Conservation (phyloP, 2,797 vertebrate genomes). For the Spinus olivaceus region DNA sequence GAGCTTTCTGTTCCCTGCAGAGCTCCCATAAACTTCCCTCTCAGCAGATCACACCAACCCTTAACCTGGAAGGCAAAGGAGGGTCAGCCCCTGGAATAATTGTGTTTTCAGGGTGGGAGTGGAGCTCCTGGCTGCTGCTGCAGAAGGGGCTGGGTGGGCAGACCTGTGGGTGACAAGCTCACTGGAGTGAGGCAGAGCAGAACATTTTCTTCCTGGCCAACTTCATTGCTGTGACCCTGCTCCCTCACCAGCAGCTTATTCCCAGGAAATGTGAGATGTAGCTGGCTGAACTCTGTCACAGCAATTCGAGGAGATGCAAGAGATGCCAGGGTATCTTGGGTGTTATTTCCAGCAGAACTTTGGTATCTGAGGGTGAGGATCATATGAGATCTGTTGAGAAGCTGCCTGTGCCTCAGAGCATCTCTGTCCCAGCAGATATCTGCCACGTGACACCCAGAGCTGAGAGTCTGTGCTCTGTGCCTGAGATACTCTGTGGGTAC, state of each 20-base stretch:
- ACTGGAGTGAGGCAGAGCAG: neutral
- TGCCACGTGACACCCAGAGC: neutral
- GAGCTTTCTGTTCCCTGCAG: neutral
- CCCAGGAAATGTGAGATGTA: neutral
- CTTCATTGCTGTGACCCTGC: neutral
- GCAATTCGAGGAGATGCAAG: neutral
- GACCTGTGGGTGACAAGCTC: neutral
- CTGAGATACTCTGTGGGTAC: neutral
- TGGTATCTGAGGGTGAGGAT: neutral
- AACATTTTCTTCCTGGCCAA: neutral
- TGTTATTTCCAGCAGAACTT: neutral
- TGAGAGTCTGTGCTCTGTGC: neutral
- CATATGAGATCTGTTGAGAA: neutral
- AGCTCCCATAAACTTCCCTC: neutral
- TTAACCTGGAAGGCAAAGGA: neutral
- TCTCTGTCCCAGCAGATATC: neutral
- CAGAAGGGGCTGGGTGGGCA: neutral
- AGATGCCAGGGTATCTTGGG: neutral
- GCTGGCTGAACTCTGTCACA: neutral
- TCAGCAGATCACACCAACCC: neutral
- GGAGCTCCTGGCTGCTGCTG: neutral
- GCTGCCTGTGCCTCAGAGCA: neutral
- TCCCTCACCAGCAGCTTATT: neutral
- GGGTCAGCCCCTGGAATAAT: neutral
- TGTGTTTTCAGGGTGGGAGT: neutral